phyloP scores from a whole-genome alignment of 2,888 invertebrate genomes.

The Tenthredo distinguenda region DNA sequence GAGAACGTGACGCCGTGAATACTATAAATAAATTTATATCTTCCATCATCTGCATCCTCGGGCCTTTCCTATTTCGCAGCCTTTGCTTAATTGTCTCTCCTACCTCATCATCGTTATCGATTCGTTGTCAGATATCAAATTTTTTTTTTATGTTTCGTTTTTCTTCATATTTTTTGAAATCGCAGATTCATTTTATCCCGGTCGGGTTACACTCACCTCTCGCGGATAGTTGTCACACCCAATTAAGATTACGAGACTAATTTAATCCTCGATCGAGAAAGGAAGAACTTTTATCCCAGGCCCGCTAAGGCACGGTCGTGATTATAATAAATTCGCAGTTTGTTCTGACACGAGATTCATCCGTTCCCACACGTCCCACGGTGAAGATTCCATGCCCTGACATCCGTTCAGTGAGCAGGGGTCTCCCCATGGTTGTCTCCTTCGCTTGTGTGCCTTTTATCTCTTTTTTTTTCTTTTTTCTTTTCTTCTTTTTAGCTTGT shows the following conservation, averaged over 20 bases:
- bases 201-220: background rate
- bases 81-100: background rate
- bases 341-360: conserved; percentile 58
- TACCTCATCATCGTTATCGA: background rate
- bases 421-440: conserved; percentile 11
- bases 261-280: conserved; percentile 27
- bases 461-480: background rate
- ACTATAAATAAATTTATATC: conserved; percentile 48
- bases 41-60: conserved; percentile 14
- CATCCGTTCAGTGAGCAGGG: conserved; percentile 22
- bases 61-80: background rate
- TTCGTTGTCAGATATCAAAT: background rate
- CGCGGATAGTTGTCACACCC: background rate
- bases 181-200: background rate
- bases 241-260: conserved; percentile 1
- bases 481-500: background rate
- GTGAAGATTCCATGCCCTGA: conserved; percentile 46
- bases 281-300: conserved; percentile 39
- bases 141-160: background rate
- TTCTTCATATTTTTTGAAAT: background rate
- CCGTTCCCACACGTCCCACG: conserved; percentile 61
- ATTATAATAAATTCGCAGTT: conserved; percentile 69
- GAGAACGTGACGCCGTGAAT: conserved; percentile 42
- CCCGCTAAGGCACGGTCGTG: conserved; percentile 39
- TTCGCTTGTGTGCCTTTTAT: background rate